Evolutionary conservation across 1,140 invertebrate species (phyloP), one percentile per base, ranked within the genome.

Genomic region (Orchesella cincta): DNA sequence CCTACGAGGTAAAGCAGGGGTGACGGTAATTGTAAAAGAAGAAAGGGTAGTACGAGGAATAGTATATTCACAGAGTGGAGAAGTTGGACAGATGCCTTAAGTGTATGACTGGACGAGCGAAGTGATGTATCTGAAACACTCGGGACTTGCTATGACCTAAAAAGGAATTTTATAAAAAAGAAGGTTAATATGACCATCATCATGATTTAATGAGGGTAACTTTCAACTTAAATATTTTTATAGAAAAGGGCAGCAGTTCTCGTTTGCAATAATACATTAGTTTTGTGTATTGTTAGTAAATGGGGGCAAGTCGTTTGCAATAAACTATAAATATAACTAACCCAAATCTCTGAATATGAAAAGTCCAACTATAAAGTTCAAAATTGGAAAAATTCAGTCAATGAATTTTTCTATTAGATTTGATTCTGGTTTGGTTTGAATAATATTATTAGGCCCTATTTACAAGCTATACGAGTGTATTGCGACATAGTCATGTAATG

Each of bases 81-180:
- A 73, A 77, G 70, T 70, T 77, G 76, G 76, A 77, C 76, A 77
- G 76, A 77, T 34, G 76, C 76, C 76, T 77, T 77, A 52, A 71
- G 29, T 36, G 39, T 62, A 73, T 51, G 72, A 52, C 35, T 77
- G 76, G 76, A 73, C 70, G 76, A 73, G 12, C 18, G 35, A 26
- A 28, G 71, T 54, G 76, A 77, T 77, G 76, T 73, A 73, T 77
- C 70, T 72, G 70, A 31, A 67, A 52, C 76, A 77, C 76, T 73
- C 23, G 71, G 76, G 76, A 73, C 76, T 77, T 73, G 51, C 76
- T 71, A 39, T 77, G 76, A 77, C 76, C 76, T 77, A 46, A 62
- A 77, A 73, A 34, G 29, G 29, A 64, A 34, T n/a, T n/a, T 57
- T 31, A 23, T 39, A 71, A 75, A 31, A 34, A 52, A 46, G 28